A percentile compares a stretch with the other conserved stretches of the same genome.
Evolutionary conservation across 2,797 vertebrate species (phyloP).

Genomic region (Thalassophryne amazonica): DNA sequence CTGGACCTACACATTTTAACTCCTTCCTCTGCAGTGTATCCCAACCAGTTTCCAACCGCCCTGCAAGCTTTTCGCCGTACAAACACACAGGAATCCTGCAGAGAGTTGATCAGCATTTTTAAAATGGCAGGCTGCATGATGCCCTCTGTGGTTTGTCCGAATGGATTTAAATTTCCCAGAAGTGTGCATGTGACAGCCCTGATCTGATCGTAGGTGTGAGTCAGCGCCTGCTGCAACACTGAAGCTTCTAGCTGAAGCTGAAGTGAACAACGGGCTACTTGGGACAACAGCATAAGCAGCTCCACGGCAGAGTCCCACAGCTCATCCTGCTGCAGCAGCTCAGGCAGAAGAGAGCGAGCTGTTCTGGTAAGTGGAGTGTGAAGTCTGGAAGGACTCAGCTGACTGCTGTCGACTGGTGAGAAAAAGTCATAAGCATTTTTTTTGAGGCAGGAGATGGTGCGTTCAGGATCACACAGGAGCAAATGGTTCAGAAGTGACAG

Average conservation of each 20-base stretch:
- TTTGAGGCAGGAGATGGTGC: conserved; percentile 42
- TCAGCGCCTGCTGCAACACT: conserved; percentile 72
- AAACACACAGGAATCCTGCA: conserved; percentile 55
- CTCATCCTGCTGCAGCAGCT: conserved; percentile 60
- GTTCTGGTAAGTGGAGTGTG: conserved; percentile 35
- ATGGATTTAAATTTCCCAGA: conserved; percentile 75
- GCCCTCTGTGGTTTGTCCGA: conserved; percentile 1
- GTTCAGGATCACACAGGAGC: conserved; percentile 75
- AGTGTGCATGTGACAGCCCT: conserved; percentile 83
- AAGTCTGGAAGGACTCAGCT: not conserved
- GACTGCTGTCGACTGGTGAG: conserved; percentile 10
- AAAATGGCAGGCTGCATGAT: conserved; percentile 50
- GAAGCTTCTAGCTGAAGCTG: conserved; percentile 56
- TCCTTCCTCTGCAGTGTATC: conserved; percentile 34
- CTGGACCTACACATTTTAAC: not conserved
- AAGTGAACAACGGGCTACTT: conserved; percentile 68
- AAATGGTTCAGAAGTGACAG: conserved; percentile 85
- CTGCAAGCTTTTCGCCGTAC: conserved; percentile 69
- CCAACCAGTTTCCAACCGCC: conserved; percentile 76
- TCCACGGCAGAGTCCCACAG: conserved; percentile 73
- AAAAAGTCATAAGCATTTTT: conserved; percentile 59
- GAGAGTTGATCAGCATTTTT: conserved; percentile 52
- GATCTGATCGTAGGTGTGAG: conserved; percentile 73
- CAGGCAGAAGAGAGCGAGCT: conserved; percentile 67
- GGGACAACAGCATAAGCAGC: conserved; percentile 83